Conservation (phyloP, 2,113 vertebrate genomes). For the Camelus bactrianus region DNA sequence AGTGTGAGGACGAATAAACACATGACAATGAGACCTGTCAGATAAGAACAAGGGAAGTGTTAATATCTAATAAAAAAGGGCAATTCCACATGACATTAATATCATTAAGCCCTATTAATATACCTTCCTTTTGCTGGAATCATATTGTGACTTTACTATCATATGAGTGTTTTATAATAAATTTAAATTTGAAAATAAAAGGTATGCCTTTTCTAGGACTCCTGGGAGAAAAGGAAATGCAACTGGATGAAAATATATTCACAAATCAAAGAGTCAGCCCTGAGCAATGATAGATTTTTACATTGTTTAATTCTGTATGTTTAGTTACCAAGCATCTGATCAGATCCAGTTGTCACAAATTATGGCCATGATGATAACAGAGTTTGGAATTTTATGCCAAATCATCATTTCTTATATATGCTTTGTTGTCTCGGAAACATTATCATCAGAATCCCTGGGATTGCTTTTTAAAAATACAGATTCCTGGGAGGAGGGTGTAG, state of each 20-base stretch:
- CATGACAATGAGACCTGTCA: slow-evolving; percentile 71
- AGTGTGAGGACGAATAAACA: slow-evolving; percentile 69
- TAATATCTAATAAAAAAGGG: slow-evolving; percentile 75
- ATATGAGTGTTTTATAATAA: slow-evolving; percentile 49
- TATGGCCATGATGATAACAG: neutral
- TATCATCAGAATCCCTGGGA: neutral
- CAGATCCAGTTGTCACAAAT: neutral
- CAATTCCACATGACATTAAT: slow-evolving; percentile 72
- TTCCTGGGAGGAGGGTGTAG: neutral
- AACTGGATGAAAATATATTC: neutral
- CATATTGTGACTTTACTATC: slow-evolving; percentile 77
- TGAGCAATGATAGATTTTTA: neutral
- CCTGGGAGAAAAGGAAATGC: neutral
- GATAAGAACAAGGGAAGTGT: slow-evolving; percentile 67
- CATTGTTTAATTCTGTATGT: neutral
- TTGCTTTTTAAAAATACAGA: neutral
- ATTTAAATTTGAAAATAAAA: slow-evolving; percentile 1
- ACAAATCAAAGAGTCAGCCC: neutral
- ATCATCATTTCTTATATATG: neutral
- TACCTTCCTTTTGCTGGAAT: slow-evolving; percentile 62
- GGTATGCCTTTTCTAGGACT: slow-evolving; percentile 51
- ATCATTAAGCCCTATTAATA: slow-evolving; percentile 74
- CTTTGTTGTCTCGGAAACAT: neutral
- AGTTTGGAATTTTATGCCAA: neutral
- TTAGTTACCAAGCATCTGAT: neutral